Conservation (phyloP, 2,797 vertebrate genomes). For the Poecilia gillii region DNA sequence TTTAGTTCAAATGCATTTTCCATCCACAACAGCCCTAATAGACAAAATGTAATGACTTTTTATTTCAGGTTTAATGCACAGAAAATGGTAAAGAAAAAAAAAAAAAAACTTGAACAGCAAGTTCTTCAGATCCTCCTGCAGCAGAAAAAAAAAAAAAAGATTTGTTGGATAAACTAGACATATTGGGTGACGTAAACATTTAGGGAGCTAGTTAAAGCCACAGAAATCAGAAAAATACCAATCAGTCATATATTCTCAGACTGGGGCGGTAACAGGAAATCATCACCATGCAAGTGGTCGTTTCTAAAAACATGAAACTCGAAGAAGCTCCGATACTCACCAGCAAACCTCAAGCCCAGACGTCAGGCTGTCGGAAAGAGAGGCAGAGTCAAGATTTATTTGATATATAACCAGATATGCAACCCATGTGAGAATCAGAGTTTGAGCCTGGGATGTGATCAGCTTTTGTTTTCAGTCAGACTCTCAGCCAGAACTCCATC, state of each 20-base stretch:
- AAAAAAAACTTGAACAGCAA: no score
- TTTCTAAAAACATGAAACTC: neutral
- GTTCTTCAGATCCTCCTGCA: neutral
- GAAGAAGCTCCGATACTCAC: conserved; percentile 2
- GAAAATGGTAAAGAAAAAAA: no score
- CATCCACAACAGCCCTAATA: no score
- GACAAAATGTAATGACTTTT: no score
- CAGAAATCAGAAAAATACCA: conserved; percentile 13
- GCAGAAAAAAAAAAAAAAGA: neutral
- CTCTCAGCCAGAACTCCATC: neutral
- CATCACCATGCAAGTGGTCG: conserved; percentile 39
- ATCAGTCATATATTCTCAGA: conserved; percentile 81
- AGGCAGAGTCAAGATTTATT: neutral
- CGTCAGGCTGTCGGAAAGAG: neutral
- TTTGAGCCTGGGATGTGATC: neutral
- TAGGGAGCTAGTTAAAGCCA: neutral
- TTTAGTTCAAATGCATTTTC: no score
- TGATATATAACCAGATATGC: neutral
- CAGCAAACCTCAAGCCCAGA: neutral
- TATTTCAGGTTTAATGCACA: no score
- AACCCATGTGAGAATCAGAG: neutral
- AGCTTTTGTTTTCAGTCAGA: neutral
- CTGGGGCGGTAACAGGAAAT: conserved; percentile 74
- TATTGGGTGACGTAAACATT: neutral
- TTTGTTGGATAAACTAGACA: neutral